These are phyloP conservation scores for Pithys albifrons DNA, from an alignment of 2,113 vertebrate genomes.

Conservation along the genomic window DNA sequence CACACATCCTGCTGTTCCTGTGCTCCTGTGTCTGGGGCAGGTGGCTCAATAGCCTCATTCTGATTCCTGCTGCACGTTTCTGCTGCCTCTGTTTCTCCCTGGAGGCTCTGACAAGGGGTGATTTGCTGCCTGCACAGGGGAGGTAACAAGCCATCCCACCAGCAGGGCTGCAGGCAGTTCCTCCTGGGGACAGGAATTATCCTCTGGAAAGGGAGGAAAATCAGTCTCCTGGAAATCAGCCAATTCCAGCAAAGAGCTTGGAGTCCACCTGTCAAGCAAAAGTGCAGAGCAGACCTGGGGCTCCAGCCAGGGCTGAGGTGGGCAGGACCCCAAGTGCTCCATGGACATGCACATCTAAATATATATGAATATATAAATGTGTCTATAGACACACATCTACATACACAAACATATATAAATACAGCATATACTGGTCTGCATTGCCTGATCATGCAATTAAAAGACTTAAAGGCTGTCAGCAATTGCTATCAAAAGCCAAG, in stretches of 20 bases:
- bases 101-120: neutral
- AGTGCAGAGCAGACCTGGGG: neutral
- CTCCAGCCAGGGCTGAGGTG: neutral
- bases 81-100: neutral
- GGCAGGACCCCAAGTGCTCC: too few species aligned
- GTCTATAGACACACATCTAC: neutral
- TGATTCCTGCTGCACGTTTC: neutral
- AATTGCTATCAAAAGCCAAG: neutral
- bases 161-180: neutral
- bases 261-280: fast-evolving
- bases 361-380: neutral
- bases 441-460: neutral
- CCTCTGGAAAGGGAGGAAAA: neutral
- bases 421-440: neutral
- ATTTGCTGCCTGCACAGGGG: neutral
- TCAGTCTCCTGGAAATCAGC: neutral
- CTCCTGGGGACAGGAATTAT: neutral
- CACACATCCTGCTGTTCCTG: neutral
- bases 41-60: neutral
- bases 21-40: neutral
- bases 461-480: neutral
- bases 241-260: neutral
- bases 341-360: fast-evolving
- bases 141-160: neutral
- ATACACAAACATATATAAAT: neutral